These are phyloP conservation scores for Nothura maculosa DNA, from an alignment of 2,797 vertebrate species.

Conservation along the genomic window DNA sequence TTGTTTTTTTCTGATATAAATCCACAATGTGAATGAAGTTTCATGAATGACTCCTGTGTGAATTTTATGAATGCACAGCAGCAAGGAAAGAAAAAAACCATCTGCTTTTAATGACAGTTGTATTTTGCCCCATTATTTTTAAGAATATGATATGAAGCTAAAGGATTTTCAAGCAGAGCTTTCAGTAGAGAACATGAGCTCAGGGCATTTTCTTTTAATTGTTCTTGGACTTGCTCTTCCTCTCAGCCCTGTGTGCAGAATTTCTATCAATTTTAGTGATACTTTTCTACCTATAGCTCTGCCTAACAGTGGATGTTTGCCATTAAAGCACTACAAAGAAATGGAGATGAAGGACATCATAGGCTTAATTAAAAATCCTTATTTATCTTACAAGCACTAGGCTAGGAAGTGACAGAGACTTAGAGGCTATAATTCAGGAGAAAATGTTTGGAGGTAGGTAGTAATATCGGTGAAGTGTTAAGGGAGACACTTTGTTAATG, in stretches of 20 bases:
- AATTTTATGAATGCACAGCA: background rate
- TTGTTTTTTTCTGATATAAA: background rate
- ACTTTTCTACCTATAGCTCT: background rate
- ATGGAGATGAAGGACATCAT: background rate
- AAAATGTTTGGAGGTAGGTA: background rate
- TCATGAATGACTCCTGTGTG: background rate
- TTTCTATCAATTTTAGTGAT: background rate
- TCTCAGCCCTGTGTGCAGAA: background rate
- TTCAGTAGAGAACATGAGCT: background rate
- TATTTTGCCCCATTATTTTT: background rate
- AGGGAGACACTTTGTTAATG: background rate
- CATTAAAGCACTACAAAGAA: background rate
- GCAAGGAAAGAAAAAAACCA: background rate
- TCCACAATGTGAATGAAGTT: background rate
- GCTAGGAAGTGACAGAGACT: background rate
- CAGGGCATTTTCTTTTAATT: background rate
- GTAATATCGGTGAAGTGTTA: background rate
- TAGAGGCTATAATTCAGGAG: background rate
- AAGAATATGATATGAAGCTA: background rate
- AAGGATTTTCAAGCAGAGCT: background rate
- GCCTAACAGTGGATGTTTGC: background rate
- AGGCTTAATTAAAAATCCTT: background rate
- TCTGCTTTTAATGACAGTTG: background rate
- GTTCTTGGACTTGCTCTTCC: background rate
- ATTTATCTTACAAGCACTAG: background rate